Evolutionary conservation across 2,888 invertebrate genomes (phyloP).

Genomic region (Nipponacmea schrenckii): DNA sequence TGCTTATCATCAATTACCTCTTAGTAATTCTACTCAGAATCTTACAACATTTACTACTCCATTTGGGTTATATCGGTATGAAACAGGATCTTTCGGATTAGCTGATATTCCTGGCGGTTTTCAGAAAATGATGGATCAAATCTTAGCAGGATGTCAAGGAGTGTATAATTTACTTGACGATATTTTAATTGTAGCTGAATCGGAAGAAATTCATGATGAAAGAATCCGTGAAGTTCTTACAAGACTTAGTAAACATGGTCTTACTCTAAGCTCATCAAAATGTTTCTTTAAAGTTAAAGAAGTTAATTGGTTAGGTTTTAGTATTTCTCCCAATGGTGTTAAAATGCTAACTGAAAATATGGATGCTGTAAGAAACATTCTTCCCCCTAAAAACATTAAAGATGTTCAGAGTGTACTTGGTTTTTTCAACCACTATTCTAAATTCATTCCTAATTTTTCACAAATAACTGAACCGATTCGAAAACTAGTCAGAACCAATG

Average conservation of each 20-base stretch:
- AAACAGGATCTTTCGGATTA: not conserved
- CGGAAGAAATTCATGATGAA: not conserved
- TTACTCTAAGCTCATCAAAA: not conserved
- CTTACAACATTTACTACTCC: not conserved
- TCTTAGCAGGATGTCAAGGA: not conserved
- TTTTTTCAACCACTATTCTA: not conserved
- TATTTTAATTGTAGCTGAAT: not conserved
- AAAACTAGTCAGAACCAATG: not conserved
- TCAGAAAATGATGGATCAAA: slow-evolving; percentile 1
- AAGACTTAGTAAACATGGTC: not conserved
- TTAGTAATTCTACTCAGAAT: not conserved
- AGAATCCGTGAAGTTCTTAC: not conserved
- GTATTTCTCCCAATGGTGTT: not conserved
- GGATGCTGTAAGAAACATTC: not conserved
- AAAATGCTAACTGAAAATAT: not conserved
- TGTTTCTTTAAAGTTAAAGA: not conserved
- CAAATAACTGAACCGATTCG: not conserved
- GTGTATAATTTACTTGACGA: not conserved
- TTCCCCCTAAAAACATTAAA: not conserved
- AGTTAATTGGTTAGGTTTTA: slow-evolving; percentile 2
- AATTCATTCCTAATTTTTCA: not conserved
- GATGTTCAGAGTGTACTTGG: not conserved
- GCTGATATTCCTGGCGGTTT: not conserved
- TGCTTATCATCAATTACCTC: not conserved
- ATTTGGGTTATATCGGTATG: not conserved